These are phyloP conservation scores for Odontomachus brunneus DNA, from an alignment of 1,140 invertebrate species.

Conservation along the genomic window DNA sequence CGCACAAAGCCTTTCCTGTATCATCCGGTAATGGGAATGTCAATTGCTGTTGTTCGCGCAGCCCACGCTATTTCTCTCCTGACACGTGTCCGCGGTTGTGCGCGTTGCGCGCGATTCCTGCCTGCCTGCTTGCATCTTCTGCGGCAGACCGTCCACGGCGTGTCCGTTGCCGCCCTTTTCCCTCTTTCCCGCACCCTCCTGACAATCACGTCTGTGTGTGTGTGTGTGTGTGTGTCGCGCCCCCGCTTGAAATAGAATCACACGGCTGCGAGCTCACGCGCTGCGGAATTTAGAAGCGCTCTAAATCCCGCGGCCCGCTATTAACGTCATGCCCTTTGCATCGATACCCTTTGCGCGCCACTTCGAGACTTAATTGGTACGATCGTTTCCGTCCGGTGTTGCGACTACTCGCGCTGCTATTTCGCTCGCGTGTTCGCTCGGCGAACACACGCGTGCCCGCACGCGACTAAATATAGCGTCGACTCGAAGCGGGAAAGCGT, in stretches of 20 bases:
- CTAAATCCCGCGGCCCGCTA: neutral
- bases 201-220: too few relatives aligned
- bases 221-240: neutral
- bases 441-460: neutral
- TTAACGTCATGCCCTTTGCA: neutral
- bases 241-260: conserved; percentile 3
- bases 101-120: neutral
- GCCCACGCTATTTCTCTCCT: conserved; percentile 20
- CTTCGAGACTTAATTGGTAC: conserved; percentile 11
- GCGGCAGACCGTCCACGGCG: neutral
- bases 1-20: conserved; percentile 43
- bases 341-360: neutral
- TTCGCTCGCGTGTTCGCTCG: neutral
- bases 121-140: conserved; percentile 11
- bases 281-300: conserved; percentile 13
- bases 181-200: too few relatives aligned
- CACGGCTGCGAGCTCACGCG: too few relatives aligned
- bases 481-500: neutral
- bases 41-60: conserved; percentile 29
- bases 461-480: neutral
- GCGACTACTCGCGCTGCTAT: neutral
- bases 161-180: neutral
- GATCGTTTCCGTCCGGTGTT: conserved; percentile 4
- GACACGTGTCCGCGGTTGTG: conserved; percentile 2
- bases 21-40: conserved; percentile 56